A percentile compares a stretch with the other conserved stretches of the same genome.
phyloP scores from a whole-genome alignment of 1,140 invertebrate species.

The Palaemon carinicauda region DNA sequence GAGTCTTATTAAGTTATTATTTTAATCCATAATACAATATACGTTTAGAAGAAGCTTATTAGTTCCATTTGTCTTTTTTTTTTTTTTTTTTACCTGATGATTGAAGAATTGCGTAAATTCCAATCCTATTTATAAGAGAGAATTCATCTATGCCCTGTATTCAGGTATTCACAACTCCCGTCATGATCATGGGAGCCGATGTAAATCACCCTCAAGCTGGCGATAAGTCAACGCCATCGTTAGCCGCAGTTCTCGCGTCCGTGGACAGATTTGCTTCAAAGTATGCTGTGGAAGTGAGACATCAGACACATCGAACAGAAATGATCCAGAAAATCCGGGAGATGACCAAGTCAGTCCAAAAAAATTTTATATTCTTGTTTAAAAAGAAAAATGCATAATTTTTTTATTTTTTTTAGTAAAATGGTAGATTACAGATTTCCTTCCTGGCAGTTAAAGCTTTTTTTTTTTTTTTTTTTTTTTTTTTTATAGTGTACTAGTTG shows the following conservation, averaged over 20 bases:
- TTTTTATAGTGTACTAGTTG: no score
- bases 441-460: neutral
- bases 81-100: neutral
- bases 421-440: neutral
- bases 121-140: no score
- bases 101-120: neutral
- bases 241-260: slow-evolving; percentile 74
- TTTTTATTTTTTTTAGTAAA: no score
- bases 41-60: no score
- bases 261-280: slow-evolving; percentile 45
- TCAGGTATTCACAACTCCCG: slow-evolving; percentile 64
- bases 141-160: neutral
- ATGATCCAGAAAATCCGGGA: slow-evolving; percentile 78
- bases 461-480: no score
- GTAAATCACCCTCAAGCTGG: slow-evolving; percentile 84
- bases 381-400: no score
- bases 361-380: no score
- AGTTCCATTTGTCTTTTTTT: no score
- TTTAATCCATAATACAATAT: no score
- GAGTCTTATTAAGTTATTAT: no score
- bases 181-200: slow-evolving; percentile 85
- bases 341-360: slow-evolving; percentile 67
- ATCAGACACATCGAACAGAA: slow-evolving; percentile 73
- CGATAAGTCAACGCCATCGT: slow-evolving; percentile 73
- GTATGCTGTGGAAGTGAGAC: slow-evolving; percentile 55